Conservation (phyloP, 1,140 invertebrate genomes). For the Cherax quadricarinatus region DNA sequence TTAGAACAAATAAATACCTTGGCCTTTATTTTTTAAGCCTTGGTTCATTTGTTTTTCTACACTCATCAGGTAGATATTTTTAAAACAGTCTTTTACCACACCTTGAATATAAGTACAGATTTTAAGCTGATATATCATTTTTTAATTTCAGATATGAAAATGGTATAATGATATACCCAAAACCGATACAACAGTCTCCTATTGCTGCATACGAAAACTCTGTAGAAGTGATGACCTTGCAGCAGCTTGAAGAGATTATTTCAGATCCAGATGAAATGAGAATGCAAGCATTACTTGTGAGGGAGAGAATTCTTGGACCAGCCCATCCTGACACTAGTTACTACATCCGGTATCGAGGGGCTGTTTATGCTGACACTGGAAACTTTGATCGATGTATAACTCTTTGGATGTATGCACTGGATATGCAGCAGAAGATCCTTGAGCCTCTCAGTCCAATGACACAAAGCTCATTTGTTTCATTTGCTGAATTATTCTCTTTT, state of each 20-base stretch:
- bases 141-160: conserved; percentile 78
- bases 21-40: too few relatives aligned
- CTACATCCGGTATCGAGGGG: conserved; percentile 94
- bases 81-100: not conserved
- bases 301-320: conserved; percentile 93
- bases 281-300: conserved; percentile 95
- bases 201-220: conserved; percentile 93
- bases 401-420: conserved; percentile 97
- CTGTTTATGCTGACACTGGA: conserved; percentile 95
- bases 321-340: conserved; percentile 97
- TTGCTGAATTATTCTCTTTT: conserved; percentile 96
- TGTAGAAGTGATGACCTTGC: conserved; percentile 86
- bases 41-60: too few relatives aligned
- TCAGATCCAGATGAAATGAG: conserved; percentile 96
- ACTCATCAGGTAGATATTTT: too few relatives aligned
- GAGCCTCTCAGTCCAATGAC: conserved; percentile 96
- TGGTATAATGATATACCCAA: conserved; percentile 81
- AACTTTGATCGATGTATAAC: conserved; percentile 94
- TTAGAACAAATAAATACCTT: too few relatives aligned
- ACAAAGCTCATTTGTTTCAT: conserved; percentile 93
- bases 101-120: not conserved
- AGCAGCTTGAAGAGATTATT: conserved; percentile 90
- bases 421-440: conserved; percentile 95
- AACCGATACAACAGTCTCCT: conserved; percentile 82
- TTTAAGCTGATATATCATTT: not conserved